A percentile compares a stretch with the other conserved stretches of the same genome.
These are phyloP conservation scores for Fratercula arctica DNA, from an alignment of 2,797 vertebrate genomes.

Conservation along the genomic window DNA sequence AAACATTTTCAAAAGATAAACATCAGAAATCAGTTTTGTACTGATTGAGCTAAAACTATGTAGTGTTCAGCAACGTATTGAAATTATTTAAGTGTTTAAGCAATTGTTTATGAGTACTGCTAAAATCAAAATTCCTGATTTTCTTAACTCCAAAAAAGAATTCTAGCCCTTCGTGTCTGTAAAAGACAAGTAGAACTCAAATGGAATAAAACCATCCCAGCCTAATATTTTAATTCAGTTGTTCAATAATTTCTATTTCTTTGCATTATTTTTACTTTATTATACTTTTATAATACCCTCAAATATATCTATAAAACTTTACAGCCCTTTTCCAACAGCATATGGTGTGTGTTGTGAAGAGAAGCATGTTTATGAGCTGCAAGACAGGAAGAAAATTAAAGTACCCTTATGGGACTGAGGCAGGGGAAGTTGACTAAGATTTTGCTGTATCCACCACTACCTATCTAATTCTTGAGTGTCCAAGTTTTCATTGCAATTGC, in stretches of 20 bases:
- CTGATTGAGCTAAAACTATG: background rate
- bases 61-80: background rate
- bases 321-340: constrained; percentile 70
- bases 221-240: constrained; percentile 71
- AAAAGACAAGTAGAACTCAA: constrained; percentile 24
- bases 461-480: constrained; percentile 3
- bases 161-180: constrained; percentile 9
- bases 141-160: background rate
- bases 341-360: constrained; percentile 72
- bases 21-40: background rate
- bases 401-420: constrained; percentile 56
- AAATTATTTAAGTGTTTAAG: background rate
- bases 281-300: constrained; percentile 67
- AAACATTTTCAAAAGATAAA: background rate
- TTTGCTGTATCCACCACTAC: constrained; percentile 31
- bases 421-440: constrained; percentile 31
- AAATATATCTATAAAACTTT: constrained; percentile 76
- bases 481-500: constrained; percentile 2
- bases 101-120: background rate
- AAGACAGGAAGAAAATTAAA: constrained; percentile 75
- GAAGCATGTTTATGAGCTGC: constrained; percentile 73
- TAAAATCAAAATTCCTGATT: background rate
- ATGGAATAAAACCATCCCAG: constrained; percentile 32
- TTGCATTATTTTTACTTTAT: constrained; percentile 73
- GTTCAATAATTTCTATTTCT: constrained; percentile 70